Evolutionary conservation across 1,140 invertebrate genomes (phyloP), one percentile per base, ranked within the genome.

Genomic region (Nephotettix cincticeps): DNA sequence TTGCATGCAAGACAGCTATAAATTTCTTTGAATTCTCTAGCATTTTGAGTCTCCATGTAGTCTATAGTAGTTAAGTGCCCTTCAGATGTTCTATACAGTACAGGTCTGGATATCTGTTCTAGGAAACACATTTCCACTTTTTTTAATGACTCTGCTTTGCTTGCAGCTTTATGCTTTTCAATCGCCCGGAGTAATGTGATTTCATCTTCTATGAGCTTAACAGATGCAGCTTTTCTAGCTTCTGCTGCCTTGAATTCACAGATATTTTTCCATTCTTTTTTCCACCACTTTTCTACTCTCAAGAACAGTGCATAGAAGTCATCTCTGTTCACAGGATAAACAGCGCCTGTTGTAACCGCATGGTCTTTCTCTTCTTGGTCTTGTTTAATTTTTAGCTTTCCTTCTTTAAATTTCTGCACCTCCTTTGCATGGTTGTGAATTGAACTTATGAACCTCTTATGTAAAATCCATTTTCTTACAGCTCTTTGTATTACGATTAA

Each of bases 221-320:
- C 84, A 76, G 87, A 87, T n/a, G n/a, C 85, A 0, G 88, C 85
- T 36, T 85, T 84, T 77, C 86, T 86, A 0, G 85, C 81, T 4
- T 84, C 84, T 66, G 85, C 85, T 23, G 85, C 85, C 73, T 86
- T 82, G 63, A 83, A 79, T 43, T 78, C 80, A 19, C 83, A 85
- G 73, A 88, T 86, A 68, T 84, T 79, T 63, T 84, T 78, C n/a
- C 86, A 82, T 81, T 88, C 85, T 23, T 83, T 82, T 43, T 82
- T 81, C 78, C 86, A 86, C 88, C 89, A 90, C 14, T 82, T 81
- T 74, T 89, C 87, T 11, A 90, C 83, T 83, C 85, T 81, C 13
- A 72, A 80, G 72, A 89, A 89, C 1, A 91, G 77, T 79, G 88
- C 84, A 68, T 87, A 84, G 72, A 89, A 90, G 76, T 90, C 88